Evolutionary conservation across 2,797 vertebrate species (phyloP), one percentile per base, ranked within the genome.

Genomic region (Notolabrus celidotus): DNA sequence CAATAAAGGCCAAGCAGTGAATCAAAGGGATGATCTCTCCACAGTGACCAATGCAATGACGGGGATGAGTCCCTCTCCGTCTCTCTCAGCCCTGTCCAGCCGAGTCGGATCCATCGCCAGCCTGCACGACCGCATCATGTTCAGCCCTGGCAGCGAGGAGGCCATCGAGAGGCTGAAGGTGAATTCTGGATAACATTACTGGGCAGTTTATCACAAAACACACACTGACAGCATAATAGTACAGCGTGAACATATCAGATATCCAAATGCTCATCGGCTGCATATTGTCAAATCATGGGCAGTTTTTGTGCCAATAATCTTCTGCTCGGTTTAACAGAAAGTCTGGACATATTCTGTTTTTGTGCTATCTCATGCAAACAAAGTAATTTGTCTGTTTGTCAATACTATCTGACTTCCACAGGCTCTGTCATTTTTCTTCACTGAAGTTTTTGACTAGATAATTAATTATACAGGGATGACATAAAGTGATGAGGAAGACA

Each of bases 111-210:
- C 98, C 0, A 97, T 99, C 1, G 94, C 95, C 93, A 98, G 96
- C 86, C 95, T 99, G 41, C 97, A 98, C 0, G 97, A 99, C 74
- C 97, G 97, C 84, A 96, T 99, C 87, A 95, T 98, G 94, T 98
- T 98, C 84, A 97, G 94, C 85, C 98, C 98, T 0, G 98, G 96
- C 69, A 98, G 97, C 0, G 98, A 99, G 81, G 97, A 99, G 87
- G 98, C 98, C 9, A 99, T 99, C 0, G 98, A 99, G 72, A 95
- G 97, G 58, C 95, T 99, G 58, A 99, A 99, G 96, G 97, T 99
- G 74, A 94, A 57, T 25, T 0, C 38, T 11, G 6, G 20, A 69
- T 17, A 10, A 29, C 54, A 57, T 5, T 15, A 31, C 38, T 3
- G 6, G 12, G 17, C 19, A 22, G 14, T 52, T 16, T 4, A 31